These are phyloP conservation scores for Dicaeum eximium DNA, from an alignment of 2,113 vertebrate species.

Conservation along the genomic window DNA sequence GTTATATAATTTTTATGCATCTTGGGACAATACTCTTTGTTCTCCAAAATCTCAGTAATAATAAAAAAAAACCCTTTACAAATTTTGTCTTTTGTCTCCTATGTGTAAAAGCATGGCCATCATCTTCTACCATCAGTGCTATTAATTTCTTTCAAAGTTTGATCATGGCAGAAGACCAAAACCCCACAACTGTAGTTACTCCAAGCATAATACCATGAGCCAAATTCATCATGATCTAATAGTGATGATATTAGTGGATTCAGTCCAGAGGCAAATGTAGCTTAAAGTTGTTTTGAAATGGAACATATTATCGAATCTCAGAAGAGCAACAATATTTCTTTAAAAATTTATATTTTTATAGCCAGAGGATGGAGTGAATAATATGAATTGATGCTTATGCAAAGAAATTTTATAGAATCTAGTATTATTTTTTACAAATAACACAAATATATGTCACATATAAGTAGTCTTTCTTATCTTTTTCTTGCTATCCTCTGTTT, in stretches of 20 bases:
- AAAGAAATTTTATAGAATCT: not conserved
- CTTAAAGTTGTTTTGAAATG: slow-evolving; percentile 7
- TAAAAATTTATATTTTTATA: not conserved
- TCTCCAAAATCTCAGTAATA: not conserved
- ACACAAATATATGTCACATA: not conserved
- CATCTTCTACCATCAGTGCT: not conserved
- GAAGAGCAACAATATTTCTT: slow-evolving; percentile 5
- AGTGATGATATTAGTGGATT: slow-evolving; percentile 38
- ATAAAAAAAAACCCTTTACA: not conserved
- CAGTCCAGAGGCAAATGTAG: slow-evolving; percentile 26
- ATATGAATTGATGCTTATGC: not conserved
- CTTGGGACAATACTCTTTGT: not conserved
- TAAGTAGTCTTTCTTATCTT: not conserved
- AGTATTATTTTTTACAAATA: not conserved
- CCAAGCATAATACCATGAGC: slow-evolving; percentile 5
- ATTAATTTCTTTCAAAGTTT: not conserved
- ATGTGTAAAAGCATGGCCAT: not conserved
- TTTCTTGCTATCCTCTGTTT: not conserved
- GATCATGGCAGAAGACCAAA: not conserved
- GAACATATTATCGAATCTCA: slow-evolving; percentile 8
- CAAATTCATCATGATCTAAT: slow-evolving; percentile 52
- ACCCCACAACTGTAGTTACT: not conserved
- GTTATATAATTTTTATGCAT: not conserved
- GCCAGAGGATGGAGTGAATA: not conserved
- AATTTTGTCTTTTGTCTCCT: not conserved